A percentile compares a stretch with the other conserved stretches of the same genome.
Evolutionary conservation across 2,888 invertebrate species (phyloP).

Genomic region (Leucophora obtusa): DNA sequence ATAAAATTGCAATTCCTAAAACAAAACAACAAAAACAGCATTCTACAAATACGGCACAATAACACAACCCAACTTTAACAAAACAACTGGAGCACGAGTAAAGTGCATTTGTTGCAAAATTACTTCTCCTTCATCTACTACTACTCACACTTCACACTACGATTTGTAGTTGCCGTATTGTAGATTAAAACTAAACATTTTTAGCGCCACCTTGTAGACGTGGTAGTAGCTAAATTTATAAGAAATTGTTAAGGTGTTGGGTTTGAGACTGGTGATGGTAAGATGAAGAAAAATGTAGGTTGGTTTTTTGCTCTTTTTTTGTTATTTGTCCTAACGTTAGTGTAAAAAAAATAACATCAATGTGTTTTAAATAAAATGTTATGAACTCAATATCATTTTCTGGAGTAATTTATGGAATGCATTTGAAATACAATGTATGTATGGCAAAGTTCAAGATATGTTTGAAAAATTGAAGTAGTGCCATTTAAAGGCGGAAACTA

Average conservation of each 20-base stretch:
- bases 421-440: constrained; percentile 35
- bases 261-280: constrained; percentile 1
- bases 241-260: constrained; percentile 3
- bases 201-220: constrained; percentile 62
- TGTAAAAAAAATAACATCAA: constrained; percentile 30
- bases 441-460: constrained; percentile 60
- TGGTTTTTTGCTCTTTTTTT: constrained; percentile 36
- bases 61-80: background rate
- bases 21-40: constrained; percentile 15
- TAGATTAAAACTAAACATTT: constrained; percentile 27
- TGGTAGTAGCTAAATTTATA: background rate
- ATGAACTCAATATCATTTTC: constrained; percentile 60
- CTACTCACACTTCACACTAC: constrained; percentile 25
- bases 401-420: constrained; percentile 56
- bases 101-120: constrained; percentile 48
- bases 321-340: background rate
- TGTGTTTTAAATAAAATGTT: constrained; percentile 61
- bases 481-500: no score
- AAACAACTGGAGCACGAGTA: constrained; percentile 57
- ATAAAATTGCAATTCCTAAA: constrained; percentile 65
- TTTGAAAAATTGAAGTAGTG: constrained; percentile 43
- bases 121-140: constrained; percentile 31
- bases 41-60: background rate
- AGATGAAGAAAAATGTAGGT: constrained; percentile 42
- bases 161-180: background rate